A percentile compares a stretch with the other conserved stretches of the same genome.
These are phyloP conservation scores for Drosophila setosimentum DNA, from an alignment of 2,888 invertebrate species.

Conservation along the genomic window DNA sequence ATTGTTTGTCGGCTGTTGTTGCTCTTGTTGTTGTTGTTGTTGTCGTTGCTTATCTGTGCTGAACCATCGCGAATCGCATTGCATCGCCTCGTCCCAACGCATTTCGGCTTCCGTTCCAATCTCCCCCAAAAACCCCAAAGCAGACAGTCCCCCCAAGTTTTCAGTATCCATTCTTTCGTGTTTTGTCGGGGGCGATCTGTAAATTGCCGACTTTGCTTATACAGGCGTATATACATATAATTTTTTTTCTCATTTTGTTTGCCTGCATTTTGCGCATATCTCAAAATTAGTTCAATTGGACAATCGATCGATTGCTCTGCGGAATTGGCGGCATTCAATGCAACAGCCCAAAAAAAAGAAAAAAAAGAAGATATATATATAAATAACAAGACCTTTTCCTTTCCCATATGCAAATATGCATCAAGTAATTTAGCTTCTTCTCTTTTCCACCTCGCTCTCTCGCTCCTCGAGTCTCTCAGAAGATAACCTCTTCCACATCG, in stretches of 20 bases:
- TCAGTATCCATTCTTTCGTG: slow-evolving; percentile 11
- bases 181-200: slow-evolving; percentile 67
- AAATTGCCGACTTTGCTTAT: slow-evolving; percentile 26
- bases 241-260: not conserved
- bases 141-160: slow-evolving; percentile 17
- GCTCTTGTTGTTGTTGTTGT: slow-evolving; percentile 29
- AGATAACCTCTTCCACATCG: slow-evolving; percentile 43
- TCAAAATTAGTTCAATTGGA: slow-evolving; percentile 75
- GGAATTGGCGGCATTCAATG: slow-evolving; percentile 72
- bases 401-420: slow-evolving; percentile 60
- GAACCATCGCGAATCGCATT: slow-evolving; percentile 59
- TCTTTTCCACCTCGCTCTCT: not conserved
- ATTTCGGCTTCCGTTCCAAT: slow-evolving; percentile 69
- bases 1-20: slow-evolving; percentile 15
- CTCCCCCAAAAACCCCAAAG: slow-evolving; percentile 19
- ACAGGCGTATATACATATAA: not conserved
- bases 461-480: not conserved
- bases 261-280: slow-evolving; percentile 66
- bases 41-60: slow-evolving; percentile 49
- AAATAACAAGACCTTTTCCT: slow-evolving; percentile 12
- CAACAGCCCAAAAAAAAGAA: slow-evolving; percentile 1
- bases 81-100: slow-evolving; percentile 37
- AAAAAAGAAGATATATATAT: too few species aligned
- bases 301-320: slow-evolving; percentile 52
- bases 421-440: slow-evolving; percentile 56